Conservation (phyloP, 2,113 vertebrate species). For the Heptranchias perlo region DNA sequence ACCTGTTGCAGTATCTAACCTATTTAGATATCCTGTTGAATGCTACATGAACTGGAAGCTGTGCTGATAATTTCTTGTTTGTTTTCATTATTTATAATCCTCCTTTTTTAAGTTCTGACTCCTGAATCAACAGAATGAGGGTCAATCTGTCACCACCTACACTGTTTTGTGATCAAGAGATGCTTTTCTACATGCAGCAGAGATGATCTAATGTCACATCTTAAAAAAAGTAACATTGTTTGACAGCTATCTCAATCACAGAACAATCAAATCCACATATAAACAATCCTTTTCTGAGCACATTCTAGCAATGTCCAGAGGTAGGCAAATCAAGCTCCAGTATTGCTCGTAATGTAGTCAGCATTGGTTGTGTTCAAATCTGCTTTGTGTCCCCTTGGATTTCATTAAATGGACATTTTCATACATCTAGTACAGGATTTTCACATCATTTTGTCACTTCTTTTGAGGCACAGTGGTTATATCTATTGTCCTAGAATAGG, state of each 20-base stretch:
- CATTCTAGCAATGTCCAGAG: not conserved
- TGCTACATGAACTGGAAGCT: not conserved
- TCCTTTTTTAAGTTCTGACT: not conserved
- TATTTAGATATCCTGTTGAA: constrained; percentile 26
- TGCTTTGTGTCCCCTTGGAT: not conserved
- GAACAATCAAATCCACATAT: not conserved
- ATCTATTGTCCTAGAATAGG: not conserved
- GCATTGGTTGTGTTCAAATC: not conserved
- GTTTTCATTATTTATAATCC: not conserved
- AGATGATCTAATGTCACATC: not conserved
- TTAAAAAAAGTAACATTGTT: not conserved
- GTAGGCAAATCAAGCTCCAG: not conserved
- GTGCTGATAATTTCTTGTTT: not conserved
- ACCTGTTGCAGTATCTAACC: not conserved
- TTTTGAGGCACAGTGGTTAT: not conserved
- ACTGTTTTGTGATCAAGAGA: not conserved
- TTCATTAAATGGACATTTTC: not conserved
- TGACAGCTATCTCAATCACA: not conserved
- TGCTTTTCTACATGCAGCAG: not conserved
- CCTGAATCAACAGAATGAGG: not conserved
- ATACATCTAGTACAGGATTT: not conserved
- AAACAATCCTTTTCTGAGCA: not conserved
- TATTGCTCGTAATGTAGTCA: not conserved
- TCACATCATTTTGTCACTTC: not conserved
- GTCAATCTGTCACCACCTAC: not conserved